Evolutionary conservation across 2,797 vertebrate genomes (phyloP), one percentile per base, ranked within the genome.

Genomic region (Aselliscus stoliczkanus): DNA sequence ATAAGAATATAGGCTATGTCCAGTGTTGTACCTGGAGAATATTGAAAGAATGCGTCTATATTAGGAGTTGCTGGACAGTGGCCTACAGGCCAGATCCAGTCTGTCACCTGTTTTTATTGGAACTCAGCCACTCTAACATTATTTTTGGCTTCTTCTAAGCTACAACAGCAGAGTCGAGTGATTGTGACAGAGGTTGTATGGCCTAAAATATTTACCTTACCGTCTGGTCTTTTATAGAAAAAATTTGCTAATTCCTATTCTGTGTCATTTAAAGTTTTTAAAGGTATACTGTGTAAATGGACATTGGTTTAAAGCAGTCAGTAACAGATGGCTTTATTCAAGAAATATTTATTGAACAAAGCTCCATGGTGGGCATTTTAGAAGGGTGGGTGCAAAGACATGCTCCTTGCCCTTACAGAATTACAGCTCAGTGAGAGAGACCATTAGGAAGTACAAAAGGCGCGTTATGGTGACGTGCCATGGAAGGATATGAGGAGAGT

Each of bases 321-420:
- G n/a, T 93, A 92, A 69, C 25, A 58, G 29, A 37, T 80, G 70
- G 34, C 60, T 96, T 83, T 92, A 96, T 90, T 96, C 52, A 91
- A 37, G 56, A 72, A 54, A 44, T 4, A 27, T 29, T 47, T 85
- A 39, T 65, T 92, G 86, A 88, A 75, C 39, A 88, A 56, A 75
- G 39, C 20, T 96, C 25, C 64, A 37, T 50, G 12, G 20, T 89
- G 50, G 29, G 27, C n/a, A 65, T 83, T 91, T 94, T 79, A 54
- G 44, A 82, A 83, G 82, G 21, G 8, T 58, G 7, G 9, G 4
- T 84, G 23, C 58, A 79, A 76, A 76, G 47, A 58, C 47, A 13
- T 82, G 47, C 13, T 64, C 8, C 75, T 88, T 70, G 65, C 29
- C 39, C 15, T 34, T 82, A 65, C 0, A 7, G 62, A 76, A 23